A percentile compares a stretch with the other conserved stretches of the same genome.
Conservation (phyloP, 37 sponge, comb jelly and placozoan genomes). For the Aplysina aerophoba region DNA sequence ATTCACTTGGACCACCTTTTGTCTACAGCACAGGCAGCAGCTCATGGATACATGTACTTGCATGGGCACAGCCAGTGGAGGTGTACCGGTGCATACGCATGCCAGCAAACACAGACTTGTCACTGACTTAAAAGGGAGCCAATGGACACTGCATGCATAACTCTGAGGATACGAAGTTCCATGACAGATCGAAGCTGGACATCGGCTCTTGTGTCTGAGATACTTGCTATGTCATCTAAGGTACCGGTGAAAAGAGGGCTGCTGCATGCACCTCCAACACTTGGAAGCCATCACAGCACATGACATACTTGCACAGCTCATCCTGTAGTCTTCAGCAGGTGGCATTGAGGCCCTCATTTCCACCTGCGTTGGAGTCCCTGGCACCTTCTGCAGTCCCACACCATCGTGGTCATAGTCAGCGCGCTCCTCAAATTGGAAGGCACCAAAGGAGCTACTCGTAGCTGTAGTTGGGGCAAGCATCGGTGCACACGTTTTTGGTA, state of each 20-base stretch:
- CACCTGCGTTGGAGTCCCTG: slow-evolving; percentile 55
- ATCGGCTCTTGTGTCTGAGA: slow-evolving; percentile 36
- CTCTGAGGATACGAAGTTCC: slow-evolving; percentile 75
- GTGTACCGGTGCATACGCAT: too few species aligned
- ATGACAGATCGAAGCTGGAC: slow-evolving; percentile 57
- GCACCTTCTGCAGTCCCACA: slow-evolving; percentile 43
- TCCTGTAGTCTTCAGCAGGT: slow-evolving; percentile 37
- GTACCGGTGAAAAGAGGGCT: background rate
- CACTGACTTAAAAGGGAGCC: too few species aligned
- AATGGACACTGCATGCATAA: too few species aligned
- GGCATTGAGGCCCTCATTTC: slow-evolving; percentile 13
- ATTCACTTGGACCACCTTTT: too few species aligned
- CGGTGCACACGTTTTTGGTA: too few species aligned
- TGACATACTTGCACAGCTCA: slow-evolving; percentile 64
- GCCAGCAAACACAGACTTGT: too few species aligned
- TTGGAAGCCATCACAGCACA: background rate
- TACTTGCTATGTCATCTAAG: slow-evolving; percentile 50
- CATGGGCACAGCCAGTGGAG: slow-evolving; percentile 2
- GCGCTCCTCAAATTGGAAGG: too few species aligned
- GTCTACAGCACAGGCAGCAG: too few species aligned
- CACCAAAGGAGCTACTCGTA: too few species aligned
- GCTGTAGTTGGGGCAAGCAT: too few species aligned
- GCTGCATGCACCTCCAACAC: background rate
- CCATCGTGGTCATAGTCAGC: too few species aligned
- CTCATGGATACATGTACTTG: background rate